These are phyloP conservation scores for Gopherus evgoodei DNA, from an alignment of 2,113 vertebrate species.

Conservation along the genomic window DNA sequence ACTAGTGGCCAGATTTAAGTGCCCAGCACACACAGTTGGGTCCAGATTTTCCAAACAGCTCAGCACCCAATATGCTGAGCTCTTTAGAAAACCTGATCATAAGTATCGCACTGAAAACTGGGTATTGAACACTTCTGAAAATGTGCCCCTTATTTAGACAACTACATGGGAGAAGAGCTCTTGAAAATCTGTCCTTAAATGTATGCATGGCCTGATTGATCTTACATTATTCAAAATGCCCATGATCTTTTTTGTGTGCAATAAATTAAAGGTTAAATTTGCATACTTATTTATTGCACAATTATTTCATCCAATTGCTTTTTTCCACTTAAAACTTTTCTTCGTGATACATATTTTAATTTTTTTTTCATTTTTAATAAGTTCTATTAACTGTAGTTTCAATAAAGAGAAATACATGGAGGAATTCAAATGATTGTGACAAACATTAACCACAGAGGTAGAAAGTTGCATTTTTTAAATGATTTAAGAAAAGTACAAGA, in stretches of 20 bases:
- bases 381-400: neutral
- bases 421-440: neutral
- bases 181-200: neutral
- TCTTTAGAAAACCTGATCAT: neutral
- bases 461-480: neutral
- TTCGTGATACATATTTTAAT: neutral
- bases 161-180: rapidly evolving
- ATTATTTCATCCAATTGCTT: neutral
- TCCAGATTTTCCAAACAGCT: neutral
- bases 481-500: neutral
- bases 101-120: neutral
- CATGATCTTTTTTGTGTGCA: conserved; percentile 27
- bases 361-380: neutral
- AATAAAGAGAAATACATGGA: neutral
- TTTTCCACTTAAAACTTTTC: conserved; percentile 13
- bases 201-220: neutral
- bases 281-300: conserved; percentile 12
- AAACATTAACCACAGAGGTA: neutral
- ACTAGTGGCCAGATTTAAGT: neutral
- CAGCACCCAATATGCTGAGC: neutral
- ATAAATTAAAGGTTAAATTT: conserved; percentile 54
- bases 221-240: neutral
- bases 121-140: rapidly evolving
- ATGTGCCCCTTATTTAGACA: rapidly evolving
- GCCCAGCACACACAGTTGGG: neutral